phyloP scores from a whole-genome alignment of 2,888 invertebrate genomes.

The Emmelina monodactyla region DNA sequence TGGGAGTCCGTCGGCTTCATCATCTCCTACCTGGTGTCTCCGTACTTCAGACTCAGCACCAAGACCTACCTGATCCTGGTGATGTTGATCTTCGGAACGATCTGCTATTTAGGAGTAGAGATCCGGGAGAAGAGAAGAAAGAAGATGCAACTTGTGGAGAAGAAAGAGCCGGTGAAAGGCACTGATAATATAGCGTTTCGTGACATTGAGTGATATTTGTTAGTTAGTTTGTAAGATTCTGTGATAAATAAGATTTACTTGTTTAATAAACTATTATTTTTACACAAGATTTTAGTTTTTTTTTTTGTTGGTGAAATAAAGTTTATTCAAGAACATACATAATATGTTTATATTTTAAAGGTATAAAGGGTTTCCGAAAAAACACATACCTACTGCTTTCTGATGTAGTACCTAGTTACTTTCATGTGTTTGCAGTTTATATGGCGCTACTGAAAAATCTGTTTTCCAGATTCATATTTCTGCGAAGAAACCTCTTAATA shows the following conservation, averaged over 20 bases:
- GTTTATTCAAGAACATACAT: too few relatives aligned
- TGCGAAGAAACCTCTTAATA: too few relatives aligned
- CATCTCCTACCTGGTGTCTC: constrained; percentile 67
- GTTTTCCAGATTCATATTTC: too few relatives aligned
- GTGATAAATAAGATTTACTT: background rate
- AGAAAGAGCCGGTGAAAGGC: constrained; percentile 21
- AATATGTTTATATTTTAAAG: too few relatives aligned
- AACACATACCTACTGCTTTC: too few relatives aligned
- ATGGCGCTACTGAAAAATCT: too few relatives aligned
- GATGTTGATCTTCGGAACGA: constrained; percentile 55
- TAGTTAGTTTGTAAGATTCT: background rate
- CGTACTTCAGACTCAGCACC: constrained; percentile 51
- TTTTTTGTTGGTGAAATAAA: too few relatives aligned
- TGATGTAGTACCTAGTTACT: too few relatives aligned
- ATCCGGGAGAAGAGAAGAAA: constrained; percentile 27
- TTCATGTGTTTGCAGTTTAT: too few relatives aligned
- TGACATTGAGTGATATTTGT: constrained; percentile 21
- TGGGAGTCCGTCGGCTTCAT: constrained; percentile 75
- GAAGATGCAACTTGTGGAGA: constrained; percentile 20
- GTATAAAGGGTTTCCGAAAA: too few relatives aligned
- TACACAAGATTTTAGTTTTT: too few relatives aligned
- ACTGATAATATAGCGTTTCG: constrained; percentile 46
- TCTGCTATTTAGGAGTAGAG: constrained; percentile 58
- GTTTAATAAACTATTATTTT: background rate
- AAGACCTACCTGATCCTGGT: constrained; percentile 62